Conservation (phyloP, 2,888 invertebrate species). For the Didymodactylos carnosus region DNA sequence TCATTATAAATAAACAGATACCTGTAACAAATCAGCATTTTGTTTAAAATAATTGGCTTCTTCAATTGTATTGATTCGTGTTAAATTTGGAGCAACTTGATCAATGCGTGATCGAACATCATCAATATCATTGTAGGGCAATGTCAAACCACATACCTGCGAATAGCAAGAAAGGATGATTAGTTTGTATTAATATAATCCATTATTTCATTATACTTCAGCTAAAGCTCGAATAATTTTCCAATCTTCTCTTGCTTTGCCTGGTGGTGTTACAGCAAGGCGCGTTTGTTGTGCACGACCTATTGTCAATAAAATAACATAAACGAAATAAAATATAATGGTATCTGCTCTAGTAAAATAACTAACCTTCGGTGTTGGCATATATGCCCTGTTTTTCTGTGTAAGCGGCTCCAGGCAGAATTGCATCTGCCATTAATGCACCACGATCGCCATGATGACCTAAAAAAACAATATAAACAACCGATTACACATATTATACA, state of each 20-base stretch:
- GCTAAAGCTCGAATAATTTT: conserved; percentile 88
- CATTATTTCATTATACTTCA: conserved; percentile 58
- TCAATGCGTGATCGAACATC: conserved; percentile 60
- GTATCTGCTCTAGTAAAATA: no score
- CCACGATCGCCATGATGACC: conserved; percentile 86
- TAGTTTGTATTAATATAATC: neutral
- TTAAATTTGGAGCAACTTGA: conserved; percentile 69
- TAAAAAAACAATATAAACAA: conserved; percentile 34
- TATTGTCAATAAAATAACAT: no score
- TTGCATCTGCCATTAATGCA: conserved; percentile 70
- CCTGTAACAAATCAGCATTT: conserved; percentile 49
- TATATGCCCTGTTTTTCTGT: conserved; percentile 94
- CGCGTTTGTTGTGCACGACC: conserved; percentile 78
- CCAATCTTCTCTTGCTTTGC: conserved; percentile 86
- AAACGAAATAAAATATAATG: no score
- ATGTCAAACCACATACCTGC: conserved; percentile 43
- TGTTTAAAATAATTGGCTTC: conserved; percentile 61
- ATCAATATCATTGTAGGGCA: conserved; percentile 68
- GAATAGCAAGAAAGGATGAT: conserved; percentile 16
- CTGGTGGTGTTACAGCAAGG: conserved; percentile 68
- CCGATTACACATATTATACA: neutral
- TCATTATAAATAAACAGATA: conserved; percentile 23
- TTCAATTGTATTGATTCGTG: conserved; percentile 62
- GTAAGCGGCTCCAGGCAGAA: conserved; percentile 82
- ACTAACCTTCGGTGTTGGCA: conserved; percentile 91